Evolutionary conservation across 1,140 invertebrate species (phyloP).

Genomic region (Cydia strobilella): DNA sequence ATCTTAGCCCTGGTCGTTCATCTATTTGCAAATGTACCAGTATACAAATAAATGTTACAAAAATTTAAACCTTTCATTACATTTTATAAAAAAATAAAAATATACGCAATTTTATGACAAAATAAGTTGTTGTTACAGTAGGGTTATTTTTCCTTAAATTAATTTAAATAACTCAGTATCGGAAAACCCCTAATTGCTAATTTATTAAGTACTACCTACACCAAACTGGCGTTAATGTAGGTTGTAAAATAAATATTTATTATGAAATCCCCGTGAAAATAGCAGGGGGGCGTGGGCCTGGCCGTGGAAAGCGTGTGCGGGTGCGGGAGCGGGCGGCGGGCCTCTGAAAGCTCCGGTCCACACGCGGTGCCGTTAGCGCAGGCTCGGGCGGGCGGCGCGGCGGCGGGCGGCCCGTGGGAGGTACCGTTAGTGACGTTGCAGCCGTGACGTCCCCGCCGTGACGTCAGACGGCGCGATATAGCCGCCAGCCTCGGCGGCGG

Average conservation of each 20-base stretch:
- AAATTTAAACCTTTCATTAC: too few species aligned
- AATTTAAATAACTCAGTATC: neutral
- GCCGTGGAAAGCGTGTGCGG: slow-evolving; percentile 12
- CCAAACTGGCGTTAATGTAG: neutral
- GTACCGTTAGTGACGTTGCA: slow-evolving; percentile 79
- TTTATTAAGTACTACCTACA: slow-evolving; percentile 1
- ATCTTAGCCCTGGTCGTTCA: too few species aligned
- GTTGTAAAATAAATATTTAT: slow-evolving; percentile 1
- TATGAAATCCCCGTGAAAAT: neutral
- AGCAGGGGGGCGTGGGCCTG: neutral
- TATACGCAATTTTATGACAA: too few species aligned
- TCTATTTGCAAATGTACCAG: too few species aligned
- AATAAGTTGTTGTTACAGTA: too few species aligned
- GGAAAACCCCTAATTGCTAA: neutral
- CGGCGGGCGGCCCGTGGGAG: slow-evolving; percentile 75
- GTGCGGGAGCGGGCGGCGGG: slow-evolving; percentile 34
- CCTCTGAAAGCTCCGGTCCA: slow-evolving; percentile 38
- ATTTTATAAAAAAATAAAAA: too few species aligned
- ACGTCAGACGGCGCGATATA: slow-evolving; percentile 79
- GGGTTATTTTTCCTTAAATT: neutral
- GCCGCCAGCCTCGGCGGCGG: slow-evolving; percentile 75
- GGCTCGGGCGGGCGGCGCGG: slow-evolving; percentile 75
- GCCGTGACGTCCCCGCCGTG: slow-evolving; percentile 72
- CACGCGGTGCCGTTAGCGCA: slow-evolving; percentile 78
- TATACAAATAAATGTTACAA: too few species aligned